Evolutionary conservation across 1,140 invertebrate genomes (phyloP), one percentile per base, ranked within the genome.

Genomic region (Sminthurinus signatus): DNA sequence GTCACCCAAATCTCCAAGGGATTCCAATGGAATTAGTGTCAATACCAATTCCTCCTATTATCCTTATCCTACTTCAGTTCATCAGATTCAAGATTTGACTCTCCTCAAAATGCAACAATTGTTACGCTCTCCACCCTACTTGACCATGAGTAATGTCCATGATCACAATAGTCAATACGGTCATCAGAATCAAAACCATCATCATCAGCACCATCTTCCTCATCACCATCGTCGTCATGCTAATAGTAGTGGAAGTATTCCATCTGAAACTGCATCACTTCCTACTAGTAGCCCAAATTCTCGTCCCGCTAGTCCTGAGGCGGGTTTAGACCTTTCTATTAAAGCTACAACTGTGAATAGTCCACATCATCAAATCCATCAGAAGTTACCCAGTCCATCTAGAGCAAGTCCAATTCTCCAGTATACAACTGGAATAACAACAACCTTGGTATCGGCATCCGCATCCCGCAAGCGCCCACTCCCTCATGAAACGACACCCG

Each of bases 301-400:
- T 10, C 29, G 54, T 4, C 31, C 54, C 5, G 8, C 27, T 31
- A 56, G 54, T 23, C 54, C 54, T 5, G 54, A 56, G 23, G 36
- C 25, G 17, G 46, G 62, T 19, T 50, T 81, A 54, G 80, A 81
- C 54, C 58, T 81, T 2, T 80, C 79, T 2, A 31, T 81, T 27
- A 81, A 81, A 51, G 70, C 77, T 1, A 52, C 65, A 23, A 54
- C 64, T n/a, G n/a, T n/a, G n/a, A n/a, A n/a, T n/a, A n/a, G 54
- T n/a, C 70, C 50, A 56, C 67, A 58, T 74, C 76, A 0, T 80
- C 80, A 74, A 81, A 78, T 0, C 80, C 79, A 0, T 5, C 42
- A 17, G 23, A 28, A 17, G 44, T 52, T 3, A 62, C 27, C 17
- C n/a, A n/a, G n/a, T n/a, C 80, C 79, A 8, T 78, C 17, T 19